Percentiles rank a stretch among this genome's conserved stretches.
These are phyloP conservation scores for Grapholita molesta DNA, from an alignment of 1,140 invertebrate genomes.

Conservation along the genomic window DNA sequence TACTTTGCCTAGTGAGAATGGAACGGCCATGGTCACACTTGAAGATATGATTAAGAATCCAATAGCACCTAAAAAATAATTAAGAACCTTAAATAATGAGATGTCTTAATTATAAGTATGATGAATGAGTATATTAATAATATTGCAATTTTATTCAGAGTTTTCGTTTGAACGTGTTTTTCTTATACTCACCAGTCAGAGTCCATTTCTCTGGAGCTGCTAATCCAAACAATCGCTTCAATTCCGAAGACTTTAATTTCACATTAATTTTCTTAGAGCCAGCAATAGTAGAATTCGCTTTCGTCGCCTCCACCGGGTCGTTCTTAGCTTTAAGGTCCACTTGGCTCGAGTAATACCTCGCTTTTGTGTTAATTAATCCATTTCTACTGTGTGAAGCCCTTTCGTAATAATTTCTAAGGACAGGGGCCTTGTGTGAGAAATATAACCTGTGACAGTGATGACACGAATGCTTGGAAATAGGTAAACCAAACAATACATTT, in stretches of 20 bases:
- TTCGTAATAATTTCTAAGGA: slow-evolving; percentile 58
- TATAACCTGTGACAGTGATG: slow-evolving; percentile 63
- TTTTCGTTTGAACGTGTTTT: too few relatives aligned
- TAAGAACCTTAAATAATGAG: too few relatives aligned
- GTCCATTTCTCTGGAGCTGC: slow-evolving; percentile 87
- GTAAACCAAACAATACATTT: slow-evolving; percentile 46
- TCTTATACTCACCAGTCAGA: slow-evolving; percentile 72
- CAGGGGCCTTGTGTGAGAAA: slow-evolving; percentile 53
- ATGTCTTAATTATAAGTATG: too few relatives aligned
- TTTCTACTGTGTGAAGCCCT: slow-evolving; percentile 43
- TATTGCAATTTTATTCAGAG: too few relatives aligned
- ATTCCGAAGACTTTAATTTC: slow-evolving; percentile 79
- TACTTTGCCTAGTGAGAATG: slow-evolving; percentile 94
- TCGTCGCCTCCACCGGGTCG: slow-evolving; percentile 39
- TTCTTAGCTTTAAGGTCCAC: slow-evolving; percentile 60
- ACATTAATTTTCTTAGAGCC: slow-evolving; percentile 53
- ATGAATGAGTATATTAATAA: too few relatives aligned
- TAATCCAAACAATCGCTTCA: slow-evolving; percentile 81
- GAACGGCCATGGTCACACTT: slow-evolving; percentile 93
- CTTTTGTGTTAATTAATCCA: slow-evolving; percentile 43
- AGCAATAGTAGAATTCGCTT: slow-evolving; percentile 39
- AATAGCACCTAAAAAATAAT: slow-evolving; percentile 84
- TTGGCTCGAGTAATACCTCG: slow-evolving; percentile 55
- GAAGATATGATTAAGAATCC: slow-evolving; percentile 91
- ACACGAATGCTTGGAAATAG: slow-evolving; percentile 46